Percentiles rank a stretch among this genome's conserved stretches.
Conservation (phyloP, 2,797 vertebrate species). For the Alectoris magna region DNA sequence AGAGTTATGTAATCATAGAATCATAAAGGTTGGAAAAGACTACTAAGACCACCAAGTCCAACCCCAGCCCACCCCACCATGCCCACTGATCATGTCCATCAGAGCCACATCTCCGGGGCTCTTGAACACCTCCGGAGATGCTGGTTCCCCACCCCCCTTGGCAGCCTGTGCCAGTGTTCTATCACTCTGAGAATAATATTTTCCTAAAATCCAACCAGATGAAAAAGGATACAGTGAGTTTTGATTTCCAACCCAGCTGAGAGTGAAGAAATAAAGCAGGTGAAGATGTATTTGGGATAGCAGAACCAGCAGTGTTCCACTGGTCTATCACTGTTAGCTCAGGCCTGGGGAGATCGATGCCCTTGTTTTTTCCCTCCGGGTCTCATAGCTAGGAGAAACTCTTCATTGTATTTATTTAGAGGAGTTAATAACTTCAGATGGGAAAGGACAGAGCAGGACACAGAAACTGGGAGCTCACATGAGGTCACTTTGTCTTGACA, state of each 20-base stretch:
- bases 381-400: neutral
- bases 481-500: conserved; percentile 18
- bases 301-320: neutral
- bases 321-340: rapidly evolving
- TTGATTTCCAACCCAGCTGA: neutral
- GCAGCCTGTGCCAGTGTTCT: no score
- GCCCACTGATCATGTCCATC: no score
- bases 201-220: no score
- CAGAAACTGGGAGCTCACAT: neutral
- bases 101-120: no score
- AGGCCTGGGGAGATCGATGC: neutral
- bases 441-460: conserved; percentile 37
- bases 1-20: no score
- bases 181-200: no score
- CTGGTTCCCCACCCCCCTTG: no score
- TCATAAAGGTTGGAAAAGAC: no score
- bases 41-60: no score
- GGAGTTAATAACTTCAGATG: neutral
- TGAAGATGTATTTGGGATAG: neutral
- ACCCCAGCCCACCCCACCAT: no score
- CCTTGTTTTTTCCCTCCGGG: neutral
- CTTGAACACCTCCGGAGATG: no score
- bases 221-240: neutral
- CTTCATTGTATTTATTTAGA: rapidly evolving
- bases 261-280: neutral